Conservation (phyloP, 1,140 invertebrate species). For the Trichonephila clavata region DNA sequence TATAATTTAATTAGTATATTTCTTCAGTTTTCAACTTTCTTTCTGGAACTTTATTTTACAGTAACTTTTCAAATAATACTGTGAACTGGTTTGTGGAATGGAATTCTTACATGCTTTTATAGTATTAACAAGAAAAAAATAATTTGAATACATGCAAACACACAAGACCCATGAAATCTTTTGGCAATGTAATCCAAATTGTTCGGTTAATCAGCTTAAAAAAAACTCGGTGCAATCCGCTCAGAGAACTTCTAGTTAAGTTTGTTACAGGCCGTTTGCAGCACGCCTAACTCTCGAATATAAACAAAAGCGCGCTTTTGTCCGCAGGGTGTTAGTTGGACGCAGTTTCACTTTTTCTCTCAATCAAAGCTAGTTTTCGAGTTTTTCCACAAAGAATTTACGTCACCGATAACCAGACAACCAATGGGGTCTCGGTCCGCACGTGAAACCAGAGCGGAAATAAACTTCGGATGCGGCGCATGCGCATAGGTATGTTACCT, state of each 20-base stretch:
- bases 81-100: too few relatives aligned
- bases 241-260: not conserved
- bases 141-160: too few relatives aligned
- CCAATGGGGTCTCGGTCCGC: slow-evolving; percentile 27
- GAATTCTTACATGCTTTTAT: too few relatives aligned
- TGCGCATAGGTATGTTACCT: slow-evolving; percentile 47
- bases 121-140: too few relatives aligned
- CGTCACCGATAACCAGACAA: slow-evolving; percentile 39
- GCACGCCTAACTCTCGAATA: slow-evolving; percentile 34
- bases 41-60: too few relatives aligned
- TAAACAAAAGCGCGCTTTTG: slow-evolving; percentile 30
- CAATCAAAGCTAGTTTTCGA: slow-evolving; percentile 30
- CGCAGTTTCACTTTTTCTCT: slow-evolving; percentile 52
- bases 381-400: slow-evolving; percentile 45
- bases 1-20: too few relatives aligned
- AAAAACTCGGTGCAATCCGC: not conserved
- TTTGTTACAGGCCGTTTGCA: not conserved
- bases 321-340: slow-evolving; percentile 6
- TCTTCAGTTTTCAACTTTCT: too few relatives aligned
- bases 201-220: not conserved
- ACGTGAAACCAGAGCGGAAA: slow-evolving; percentile 60
- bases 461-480: slow-evolving; percentile 39
- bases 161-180: too few relatives aligned
- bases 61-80: too few relatives aligned
- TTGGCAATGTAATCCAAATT: too few relatives aligned